Conservation (phyloP, 2,888 invertebrate species). For the Platyscelio sp. region DNA sequence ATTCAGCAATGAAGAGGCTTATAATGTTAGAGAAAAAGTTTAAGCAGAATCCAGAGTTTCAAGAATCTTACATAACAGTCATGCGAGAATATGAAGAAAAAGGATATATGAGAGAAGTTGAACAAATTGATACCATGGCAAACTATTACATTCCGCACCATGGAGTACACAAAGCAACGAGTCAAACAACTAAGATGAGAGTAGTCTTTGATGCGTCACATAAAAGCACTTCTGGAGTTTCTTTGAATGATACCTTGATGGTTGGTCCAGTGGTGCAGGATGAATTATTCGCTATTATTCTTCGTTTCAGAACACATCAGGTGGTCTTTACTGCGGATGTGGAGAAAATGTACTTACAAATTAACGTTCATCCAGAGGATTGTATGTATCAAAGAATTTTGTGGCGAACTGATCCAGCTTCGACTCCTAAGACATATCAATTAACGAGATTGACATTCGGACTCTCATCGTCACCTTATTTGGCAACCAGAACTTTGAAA, state of each 20-base stretch:
- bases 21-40: not conserved
- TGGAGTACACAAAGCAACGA: not conserved
- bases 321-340: constrained; percentile 10
- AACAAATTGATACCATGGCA: not conserved
- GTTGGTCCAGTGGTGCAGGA: constrained; percentile 5
- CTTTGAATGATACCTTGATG: not conserved
- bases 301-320: constrained; percentile 11
- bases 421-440: not conserved
- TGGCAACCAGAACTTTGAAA: not conserved
- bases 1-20: not conserved
- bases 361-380: constrained; percentile 1
- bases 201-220: constrained; percentile 1
- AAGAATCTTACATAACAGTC: not conserved
- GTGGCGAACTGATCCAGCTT: not conserved
- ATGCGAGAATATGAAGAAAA: not conserved
- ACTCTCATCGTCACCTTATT: not conserved
- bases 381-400: constrained; percentile 2
- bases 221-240: not conserved
- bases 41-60: not conserved
- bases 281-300: constrained; percentile 1
- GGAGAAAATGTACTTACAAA: constrained; percentile 11
- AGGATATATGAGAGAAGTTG: not conserved
- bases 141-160: constrained; percentile 9
- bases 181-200: constrained; percentile 2
- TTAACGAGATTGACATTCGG: not conserved